Percentiles rank a stretch among this genome's conserved stretches.
phyloP scores from a whole-genome alignment of 1,140 invertebrate species.

The Epicauta chinensis region DNA sequence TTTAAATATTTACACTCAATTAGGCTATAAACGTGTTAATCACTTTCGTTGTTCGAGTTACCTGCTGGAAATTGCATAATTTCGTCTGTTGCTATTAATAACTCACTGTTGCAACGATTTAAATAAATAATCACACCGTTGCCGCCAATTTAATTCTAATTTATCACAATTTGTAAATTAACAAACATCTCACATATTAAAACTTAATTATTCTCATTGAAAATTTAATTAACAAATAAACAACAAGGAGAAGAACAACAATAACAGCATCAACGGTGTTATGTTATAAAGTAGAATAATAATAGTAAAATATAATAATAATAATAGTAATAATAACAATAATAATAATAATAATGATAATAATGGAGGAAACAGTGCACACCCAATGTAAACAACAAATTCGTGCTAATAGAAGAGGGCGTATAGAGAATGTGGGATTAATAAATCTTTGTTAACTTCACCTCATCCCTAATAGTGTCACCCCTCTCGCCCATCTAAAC shows the following conservation, averaged over 20 bases:
- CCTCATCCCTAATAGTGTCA: constrained; percentile 13
- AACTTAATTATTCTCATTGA: constrained; percentile 7
- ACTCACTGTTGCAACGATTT: no score
- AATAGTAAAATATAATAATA: background rate
- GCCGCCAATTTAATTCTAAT: constrained; percentile 1
- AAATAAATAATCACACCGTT: no score
- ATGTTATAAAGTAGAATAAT: background rate
- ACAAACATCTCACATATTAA: constrained; percentile 10
- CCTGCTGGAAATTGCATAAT: no score
- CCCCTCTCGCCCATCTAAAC: background rate
- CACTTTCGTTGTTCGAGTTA: no score
- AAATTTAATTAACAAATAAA: constrained; percentile 15
- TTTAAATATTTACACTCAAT: no score
- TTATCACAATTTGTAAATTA: constrained; percentile 11
- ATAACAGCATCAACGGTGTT: background rate
- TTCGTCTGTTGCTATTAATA: no score
- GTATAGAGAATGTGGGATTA: constrained; percentile 19
- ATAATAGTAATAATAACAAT: constrained; percentile 7
- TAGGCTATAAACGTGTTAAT: no score
- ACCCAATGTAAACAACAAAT: constrained; percentile 19
- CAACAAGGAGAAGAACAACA: background rate
- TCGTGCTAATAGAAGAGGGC: constrained; percentile 24
- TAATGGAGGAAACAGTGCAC: constrained; percentile 12
- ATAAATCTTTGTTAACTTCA: constrained; percentile 29
- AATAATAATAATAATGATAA: constrained; percentile 14